Evolutionary conservation across 2,797 vertebrate genomes (phyloP).

Genomic region (Loris lydekkerianus): DNA sequence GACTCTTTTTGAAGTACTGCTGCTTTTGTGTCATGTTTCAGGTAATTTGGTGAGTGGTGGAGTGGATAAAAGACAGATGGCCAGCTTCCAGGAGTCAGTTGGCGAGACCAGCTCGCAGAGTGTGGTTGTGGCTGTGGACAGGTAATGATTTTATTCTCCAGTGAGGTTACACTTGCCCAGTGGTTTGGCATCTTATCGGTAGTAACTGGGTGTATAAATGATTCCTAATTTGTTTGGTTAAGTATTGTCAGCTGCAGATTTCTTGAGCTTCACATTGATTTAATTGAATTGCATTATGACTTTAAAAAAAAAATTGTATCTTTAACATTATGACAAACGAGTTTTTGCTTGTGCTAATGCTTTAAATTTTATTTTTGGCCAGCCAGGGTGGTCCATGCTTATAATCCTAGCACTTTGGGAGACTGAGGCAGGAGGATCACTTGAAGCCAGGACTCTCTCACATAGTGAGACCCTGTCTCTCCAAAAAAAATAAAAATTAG

Average conservation of each 20-base stretch:
- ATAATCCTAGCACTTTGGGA: neutral
- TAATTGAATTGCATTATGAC: neutral
- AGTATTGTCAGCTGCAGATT: neutral
- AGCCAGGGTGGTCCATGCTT: neutral
- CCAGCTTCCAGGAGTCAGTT: conserved; percentile 97
- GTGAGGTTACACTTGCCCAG: neutral
- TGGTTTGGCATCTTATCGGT: neutral
- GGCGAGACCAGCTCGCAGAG: conserved; percentile 99
- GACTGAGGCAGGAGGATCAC: neutral
- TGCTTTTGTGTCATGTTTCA: conserved; percentile 79
- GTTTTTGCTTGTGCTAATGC: neutral
- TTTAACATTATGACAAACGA: neutral
- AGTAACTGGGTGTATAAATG: neutral
- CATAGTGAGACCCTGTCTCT: too few species aligned
- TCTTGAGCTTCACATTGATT: neutral
- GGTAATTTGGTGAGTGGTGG: conserved; percentile 95
- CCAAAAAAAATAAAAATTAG: too few species aligned
- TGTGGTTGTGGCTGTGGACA: conserved; percentile 97
- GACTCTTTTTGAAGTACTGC: neutral
- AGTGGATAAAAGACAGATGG: conserved; percentile 96
- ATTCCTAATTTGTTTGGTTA: neutral
- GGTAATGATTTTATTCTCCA: conserved; percentile 86
- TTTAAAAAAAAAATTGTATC: conserved; percentile 18
- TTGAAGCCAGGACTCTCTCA: too few species aligned
- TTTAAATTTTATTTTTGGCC: neutral